Evolutionary conservation across 2,113 vertebrate genomes (phyloP).

Genomic region (Vireo altiloquus): DNA sequence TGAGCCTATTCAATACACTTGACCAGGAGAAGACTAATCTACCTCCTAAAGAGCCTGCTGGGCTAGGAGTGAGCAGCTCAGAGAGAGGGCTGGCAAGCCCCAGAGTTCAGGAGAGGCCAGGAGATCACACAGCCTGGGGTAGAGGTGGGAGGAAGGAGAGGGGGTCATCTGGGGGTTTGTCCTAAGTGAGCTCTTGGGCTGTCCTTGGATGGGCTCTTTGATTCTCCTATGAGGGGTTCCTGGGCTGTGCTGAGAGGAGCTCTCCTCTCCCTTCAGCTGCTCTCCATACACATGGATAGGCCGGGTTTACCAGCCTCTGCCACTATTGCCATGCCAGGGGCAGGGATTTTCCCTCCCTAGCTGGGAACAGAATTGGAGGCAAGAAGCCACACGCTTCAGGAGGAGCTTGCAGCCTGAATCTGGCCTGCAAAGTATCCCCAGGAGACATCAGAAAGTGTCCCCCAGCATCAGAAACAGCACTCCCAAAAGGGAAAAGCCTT

Average conservation of each 20-base stretch:
- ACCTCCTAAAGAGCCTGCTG: background rate
- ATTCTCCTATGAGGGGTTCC: background rate
- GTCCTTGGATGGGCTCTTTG: background rate
- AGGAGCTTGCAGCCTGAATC: background rate
- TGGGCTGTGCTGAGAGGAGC: background rate
- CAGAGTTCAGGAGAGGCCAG: background rate
- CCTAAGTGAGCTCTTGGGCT: background rate
- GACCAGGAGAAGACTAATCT: background rate
- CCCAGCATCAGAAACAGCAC: background rate
- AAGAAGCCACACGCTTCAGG: background rate
- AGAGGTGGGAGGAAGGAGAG: background rate
- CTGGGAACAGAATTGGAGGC: background rate
- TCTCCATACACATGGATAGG: background rate
- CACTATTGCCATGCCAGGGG: background rate
- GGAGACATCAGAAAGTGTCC: background rate
- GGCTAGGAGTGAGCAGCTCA: background rate
- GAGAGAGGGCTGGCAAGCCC: background rate
- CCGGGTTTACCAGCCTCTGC: background rate
- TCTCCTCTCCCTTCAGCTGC: background rate
- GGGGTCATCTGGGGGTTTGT: background rate
- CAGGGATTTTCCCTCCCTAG: background rate
- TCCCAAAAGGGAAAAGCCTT: background rate
- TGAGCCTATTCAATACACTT: background rate
- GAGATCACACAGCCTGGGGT: background rate
- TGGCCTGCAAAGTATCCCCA: background rate